Evolutionary conservation across 2,888 invertebrate genomes (phyloP).

Genomic region (Pyrocoelia pectoralis): DNA sequence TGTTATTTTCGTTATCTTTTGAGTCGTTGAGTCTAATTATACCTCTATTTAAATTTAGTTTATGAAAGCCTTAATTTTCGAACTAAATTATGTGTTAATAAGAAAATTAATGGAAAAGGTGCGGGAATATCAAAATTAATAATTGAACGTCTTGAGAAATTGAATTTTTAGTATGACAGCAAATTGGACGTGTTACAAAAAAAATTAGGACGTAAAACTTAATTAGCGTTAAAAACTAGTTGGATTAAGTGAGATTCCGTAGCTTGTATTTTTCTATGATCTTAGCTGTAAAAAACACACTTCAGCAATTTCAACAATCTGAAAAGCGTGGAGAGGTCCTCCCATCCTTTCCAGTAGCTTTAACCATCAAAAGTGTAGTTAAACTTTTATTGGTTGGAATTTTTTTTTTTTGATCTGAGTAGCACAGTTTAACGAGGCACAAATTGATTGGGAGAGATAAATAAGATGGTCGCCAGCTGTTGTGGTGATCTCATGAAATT

Average conservation of each 20-base stretch:
- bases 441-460: slow-evolving; percentile 36
- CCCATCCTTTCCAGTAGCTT: not conserved
- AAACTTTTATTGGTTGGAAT: too few species aligned
- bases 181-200: too few species aligned
- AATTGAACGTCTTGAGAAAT: too few species aligned
- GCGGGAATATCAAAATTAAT: too few species aligned
- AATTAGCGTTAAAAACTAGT: slow-evolving; percentile 23
- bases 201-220: slow-evolving; percentile 7
- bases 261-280: slow-evolving; percentile 13
- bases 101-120: slow-evolving; percentile 23
- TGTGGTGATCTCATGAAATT: slow-evolving; percentile 42
- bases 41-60: slow-evolving; percentile 15
- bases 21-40: slow-evolving; percentile 7
- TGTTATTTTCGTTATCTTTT: not conserved
- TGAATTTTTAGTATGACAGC: too few species aligned
- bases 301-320: slow-evolving; percentile 14
- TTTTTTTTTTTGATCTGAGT: too few species aligned
- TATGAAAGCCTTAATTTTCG: slow-evolving; percentile 15
- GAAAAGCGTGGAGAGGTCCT: not conserved
- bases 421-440: slow-evolving; percentile 41
- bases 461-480: slow-evolving; percentile 36
- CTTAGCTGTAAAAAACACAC: slow-evolving; percentile 18
- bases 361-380: too few species aligned
- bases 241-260: slow-evolving; percentile 17
- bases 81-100: slow-evolving; percentile 22